Evolutionary conservation across 2,888 invertebrate genomes (phyloP).

Genomic region (Rhagonycha fulva): DNA sequence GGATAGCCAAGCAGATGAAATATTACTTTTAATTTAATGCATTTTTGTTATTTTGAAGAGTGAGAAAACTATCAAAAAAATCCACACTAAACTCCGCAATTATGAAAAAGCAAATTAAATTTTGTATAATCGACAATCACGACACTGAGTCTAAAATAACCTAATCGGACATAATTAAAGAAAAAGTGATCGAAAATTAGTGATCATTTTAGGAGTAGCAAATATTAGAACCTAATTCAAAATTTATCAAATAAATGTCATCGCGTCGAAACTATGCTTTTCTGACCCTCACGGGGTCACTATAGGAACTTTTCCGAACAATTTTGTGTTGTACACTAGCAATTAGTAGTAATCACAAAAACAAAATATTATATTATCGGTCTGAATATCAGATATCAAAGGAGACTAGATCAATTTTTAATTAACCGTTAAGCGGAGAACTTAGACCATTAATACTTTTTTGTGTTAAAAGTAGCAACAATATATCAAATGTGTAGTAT

Average conservation of each 20-base stretch:
- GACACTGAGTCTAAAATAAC: not conserved
- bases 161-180: not conserved
- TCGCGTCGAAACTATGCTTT: not conserved
- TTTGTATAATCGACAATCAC: not conserved
- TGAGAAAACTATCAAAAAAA: too few species aligned
- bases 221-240: not conserved
- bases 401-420: not conserved
- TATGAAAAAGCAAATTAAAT: not conserved
- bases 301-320: not conserved
- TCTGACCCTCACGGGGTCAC: not conserved
- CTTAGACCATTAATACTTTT: conserved; percentile 1
- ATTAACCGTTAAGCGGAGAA: not conserved
- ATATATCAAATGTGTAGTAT: conserved; percentile 19
- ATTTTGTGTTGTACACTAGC: not conserved
- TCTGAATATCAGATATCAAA: not conserved
- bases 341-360: not conserved
- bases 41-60: too few species aligned
- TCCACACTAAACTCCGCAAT: not conserved
- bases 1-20: too few species aligned
- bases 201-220: not conserved
- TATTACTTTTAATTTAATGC: too few species aligned
- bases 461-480: conserved; percentile 10
- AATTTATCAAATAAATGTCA: not conserved
- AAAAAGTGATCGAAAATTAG: not conserved
- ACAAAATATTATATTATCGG: not conserved